Percentiles rank a stretch among this genome's conserved stretches.
phyloP scores from a whole-genome alignment of 2,888 invertebrate species.

The Pachydiplax longipennis region DNA sequence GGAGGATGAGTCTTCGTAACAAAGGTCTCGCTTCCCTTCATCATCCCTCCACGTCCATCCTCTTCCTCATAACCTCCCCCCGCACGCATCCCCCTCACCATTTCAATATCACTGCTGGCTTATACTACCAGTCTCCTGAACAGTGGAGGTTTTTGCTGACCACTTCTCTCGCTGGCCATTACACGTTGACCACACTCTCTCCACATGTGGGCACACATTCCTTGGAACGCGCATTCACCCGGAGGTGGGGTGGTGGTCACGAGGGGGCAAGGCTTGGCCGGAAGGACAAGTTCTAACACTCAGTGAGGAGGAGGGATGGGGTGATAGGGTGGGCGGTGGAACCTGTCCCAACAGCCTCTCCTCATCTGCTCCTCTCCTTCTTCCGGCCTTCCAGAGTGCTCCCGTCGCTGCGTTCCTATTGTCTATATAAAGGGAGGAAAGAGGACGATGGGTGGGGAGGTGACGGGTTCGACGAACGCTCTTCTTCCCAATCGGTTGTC shows the following conservation, averaged over 20 bases:
- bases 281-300: conserved; percentile 42
- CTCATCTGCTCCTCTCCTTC: not conserved
- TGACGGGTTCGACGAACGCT: conserved; percentile 37
- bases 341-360: conserved; percentile 35
- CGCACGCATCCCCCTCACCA: not conserved
- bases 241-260: conserved; percentile 1
- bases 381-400: conserved; percentile 5
- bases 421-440: conserved; percentile 22
- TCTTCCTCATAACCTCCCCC: not conserved
- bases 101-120: not conserved
- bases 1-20: no score
- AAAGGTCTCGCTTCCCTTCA: not conserved
- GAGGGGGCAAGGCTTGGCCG: conserved; percentile 36
- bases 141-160: not conserved
- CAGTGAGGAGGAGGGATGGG: not conserved
- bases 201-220: conserved; percentile 23
- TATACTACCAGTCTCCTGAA: not conserved
- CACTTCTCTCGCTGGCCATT: not conserved
- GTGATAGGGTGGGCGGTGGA: conserved; percentile 14
- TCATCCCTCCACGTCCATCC: not conserved
- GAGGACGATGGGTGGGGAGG: not conserved
- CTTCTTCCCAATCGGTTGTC: conserved; percentile 22
- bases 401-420: conserved; percentile 21
- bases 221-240: conserved; percentile 32
- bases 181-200: conserved; percentile 5